Conservation (phyloP, 2,797 vertebrate species). For the Antennarius maculatus region DNA sequence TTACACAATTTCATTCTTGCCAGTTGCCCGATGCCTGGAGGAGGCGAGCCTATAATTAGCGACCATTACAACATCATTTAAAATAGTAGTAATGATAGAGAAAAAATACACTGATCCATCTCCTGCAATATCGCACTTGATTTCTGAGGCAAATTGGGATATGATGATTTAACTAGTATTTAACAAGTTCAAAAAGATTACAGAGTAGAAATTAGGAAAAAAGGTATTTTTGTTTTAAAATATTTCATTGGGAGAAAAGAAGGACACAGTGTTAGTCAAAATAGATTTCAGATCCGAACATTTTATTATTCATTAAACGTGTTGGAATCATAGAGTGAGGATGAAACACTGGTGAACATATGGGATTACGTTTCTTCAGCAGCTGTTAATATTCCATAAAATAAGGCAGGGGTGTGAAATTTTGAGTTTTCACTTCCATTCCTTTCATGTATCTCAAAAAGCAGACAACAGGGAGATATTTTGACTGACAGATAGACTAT, state of each 20-base stretch:
- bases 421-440: not conserved
- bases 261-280: not conserved
- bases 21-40: constrained; percentile 2
- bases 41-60: constrained; percentile 52
- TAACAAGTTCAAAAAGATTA: not conserved
- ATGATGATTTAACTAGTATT: not conserved
- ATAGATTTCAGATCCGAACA: constrained; percentile 7
- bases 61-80: constrained; percentile 29
- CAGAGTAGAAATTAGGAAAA: not conserved
- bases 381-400: constrained; percentile 8
- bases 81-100: constrained; percentile 9
- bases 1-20: constrained; percentile 19
- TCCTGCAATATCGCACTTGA: constrained; percentile 13
- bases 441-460: not conserved
- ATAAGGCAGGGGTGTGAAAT: not conserved
- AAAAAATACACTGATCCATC: not conserved
- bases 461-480: not conserved
- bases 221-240: not conserved
- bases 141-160: not conserved
- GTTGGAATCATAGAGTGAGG: constrained; percentile 28
- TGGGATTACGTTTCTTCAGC: constrained; percentile 24
- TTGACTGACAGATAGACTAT: not conserved
- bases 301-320: constrained; percentile 37
- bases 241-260: not conserved
- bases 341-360: constrained; percentile 5